Evolutionary conservation across 2,888 invertebrate species (phyloP).

Genomic region (Anaspis maculata): DNA sequence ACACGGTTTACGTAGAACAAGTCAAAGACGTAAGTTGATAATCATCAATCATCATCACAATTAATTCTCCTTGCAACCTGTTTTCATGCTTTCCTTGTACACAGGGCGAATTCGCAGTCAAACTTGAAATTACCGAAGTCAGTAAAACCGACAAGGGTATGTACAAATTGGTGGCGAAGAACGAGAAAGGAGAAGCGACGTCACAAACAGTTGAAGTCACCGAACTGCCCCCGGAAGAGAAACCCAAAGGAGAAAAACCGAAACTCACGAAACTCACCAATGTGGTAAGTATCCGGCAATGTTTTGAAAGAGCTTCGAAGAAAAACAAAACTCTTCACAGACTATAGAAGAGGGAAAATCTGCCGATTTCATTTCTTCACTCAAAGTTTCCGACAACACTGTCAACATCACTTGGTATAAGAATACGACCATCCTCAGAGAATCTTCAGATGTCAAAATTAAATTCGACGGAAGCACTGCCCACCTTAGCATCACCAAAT

Average conservation of each 20-base stretch:
- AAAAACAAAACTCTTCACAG: slow-evolving; percentile 31
- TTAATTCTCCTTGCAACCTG: too few relatives aligned
- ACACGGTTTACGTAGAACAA: slow-evolving; percentile 69
- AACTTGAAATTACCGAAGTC: slow-evolving; percentile 82
- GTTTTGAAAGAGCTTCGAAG: slow-evolving; percentile 1
- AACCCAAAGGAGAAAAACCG: slow-evolving; percentile 71
- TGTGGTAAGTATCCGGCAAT: slow-evolving; percentile 48
- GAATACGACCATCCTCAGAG: slow-evolving; percentile 66
- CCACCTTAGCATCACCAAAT: slow-evolving; percentile 67
- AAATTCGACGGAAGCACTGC: slow-evolving; percentile 79
- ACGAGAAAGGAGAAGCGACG: slow-evolving; percentile 86
- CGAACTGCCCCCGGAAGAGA: slow-evolving; percentile 69
- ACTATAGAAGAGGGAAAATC: slow-evolving; percentile 64
- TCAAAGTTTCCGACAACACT: slow-evolving; percentile 69
- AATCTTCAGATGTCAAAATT: slow-evolving; percentile 68
- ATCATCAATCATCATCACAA: too few relatives aligned
- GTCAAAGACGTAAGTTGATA: slow-evolving; percentile 67
- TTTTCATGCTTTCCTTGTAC: too few relatives aligned
- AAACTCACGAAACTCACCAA: slow-evolving; percentile 70
- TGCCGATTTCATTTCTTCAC: slow-evolving; percentile 67
- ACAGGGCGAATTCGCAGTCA: slow-evolving; percentile 84
- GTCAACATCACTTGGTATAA: slow-evolving; percentile 81
- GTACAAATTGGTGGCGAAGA: slow-evolving; percentile 84
- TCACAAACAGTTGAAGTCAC: slow-evolving; percentile 83
- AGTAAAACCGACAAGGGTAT: slow-evolving; percentile 75